Conservation (phyloP, 2,113 vertebrate genomes). For the Etheostoma cragini region DNA sequence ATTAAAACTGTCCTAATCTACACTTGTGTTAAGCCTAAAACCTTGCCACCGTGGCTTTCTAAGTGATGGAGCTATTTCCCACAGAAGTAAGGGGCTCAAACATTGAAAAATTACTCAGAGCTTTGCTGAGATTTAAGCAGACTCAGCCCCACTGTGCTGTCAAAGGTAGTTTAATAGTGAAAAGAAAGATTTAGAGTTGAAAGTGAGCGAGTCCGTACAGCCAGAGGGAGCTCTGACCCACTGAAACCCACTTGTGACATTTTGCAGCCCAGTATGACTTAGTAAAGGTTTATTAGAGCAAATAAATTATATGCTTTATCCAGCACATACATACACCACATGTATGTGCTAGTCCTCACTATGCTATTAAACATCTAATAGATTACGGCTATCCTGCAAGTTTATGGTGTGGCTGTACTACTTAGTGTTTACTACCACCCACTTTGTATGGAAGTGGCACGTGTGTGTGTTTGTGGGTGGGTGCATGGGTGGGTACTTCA, state of each 20-base stretch:
- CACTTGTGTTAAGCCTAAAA: slow-evolving; percentile 52
- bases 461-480: neutral
- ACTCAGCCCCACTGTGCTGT: slow-evolving; percentile 49
- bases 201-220: slow-evolving; percentile 12
- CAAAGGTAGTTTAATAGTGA: slow-evolving; percentile 43
- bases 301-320: neutral
- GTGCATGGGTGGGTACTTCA: neutral
- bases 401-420: neutral
- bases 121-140: slow-evolving; percentile 60
- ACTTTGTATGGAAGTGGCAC: slow-evolving; percentile 23
- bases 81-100: slow-evolving; percentile 45
- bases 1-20: slow-evolving; percentile 62
- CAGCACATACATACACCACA: neutral
- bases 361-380: neutral
- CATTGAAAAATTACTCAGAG: slow-evolving; percentile 46
- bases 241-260: slow-evolving; percentile 4
- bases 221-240: neutral
- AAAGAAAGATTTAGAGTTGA: slow-evolving; percentile 34
- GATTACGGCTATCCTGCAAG: neutral
- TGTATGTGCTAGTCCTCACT: neutral
- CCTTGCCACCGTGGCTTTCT: slow-evolving; percentile 18
- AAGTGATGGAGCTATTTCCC: slow-evolving; percentile 29
- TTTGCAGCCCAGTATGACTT: neutral
- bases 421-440: slow-evolving; percentile 37
- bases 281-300: neutral